Conservation (phyloP, 1,140 invertebrate genomes). For the Magallana angulata region DNA sequence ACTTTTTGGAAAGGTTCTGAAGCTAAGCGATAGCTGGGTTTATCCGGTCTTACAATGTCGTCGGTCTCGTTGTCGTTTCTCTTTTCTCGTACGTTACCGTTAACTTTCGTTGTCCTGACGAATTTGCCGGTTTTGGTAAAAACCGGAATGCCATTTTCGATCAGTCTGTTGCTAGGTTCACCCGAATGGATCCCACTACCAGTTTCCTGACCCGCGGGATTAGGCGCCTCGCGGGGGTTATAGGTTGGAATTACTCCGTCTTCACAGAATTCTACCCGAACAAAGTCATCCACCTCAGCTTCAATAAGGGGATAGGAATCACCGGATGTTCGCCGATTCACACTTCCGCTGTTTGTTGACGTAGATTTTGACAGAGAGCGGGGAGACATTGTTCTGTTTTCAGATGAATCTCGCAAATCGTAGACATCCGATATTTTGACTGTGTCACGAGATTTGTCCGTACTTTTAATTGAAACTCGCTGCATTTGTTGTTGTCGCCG, state of each 20-base stretch:
- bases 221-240: neutral
- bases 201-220: neutral
- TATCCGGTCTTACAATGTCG: neutral
- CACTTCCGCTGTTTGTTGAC: conserved; percentile 11
- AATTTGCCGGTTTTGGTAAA: conserved; percentile 10
- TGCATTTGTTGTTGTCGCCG: conserved; percentile 6
- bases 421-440: conserved; percentile 9
- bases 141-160: conserved; percentile 23
- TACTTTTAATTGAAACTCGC: neutral
- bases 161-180: neutral
- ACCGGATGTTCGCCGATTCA: neutral
- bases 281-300: neutral
- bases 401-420: neutral
- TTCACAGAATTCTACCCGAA: conserved; percentile 2
- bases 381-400: conserved; percentile 19
- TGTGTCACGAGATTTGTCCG: neutral
- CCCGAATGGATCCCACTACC: neutral
- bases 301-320: neutral
- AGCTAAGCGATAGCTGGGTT: conserved; percentile 21
- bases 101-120: conserved; percentile 7
- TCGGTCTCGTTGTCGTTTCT: neutral
- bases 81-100: neutral
- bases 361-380: neutral
- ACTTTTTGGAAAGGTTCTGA: neutral
- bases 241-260: conserved; percentile 7